Percentiles rank a stretch among this genome's conserved stretches.
Evolutionary conservation across 2,888 invertebrate genomes (phyloP).

Genomic region (Phyllotreta striolata): DNA sequence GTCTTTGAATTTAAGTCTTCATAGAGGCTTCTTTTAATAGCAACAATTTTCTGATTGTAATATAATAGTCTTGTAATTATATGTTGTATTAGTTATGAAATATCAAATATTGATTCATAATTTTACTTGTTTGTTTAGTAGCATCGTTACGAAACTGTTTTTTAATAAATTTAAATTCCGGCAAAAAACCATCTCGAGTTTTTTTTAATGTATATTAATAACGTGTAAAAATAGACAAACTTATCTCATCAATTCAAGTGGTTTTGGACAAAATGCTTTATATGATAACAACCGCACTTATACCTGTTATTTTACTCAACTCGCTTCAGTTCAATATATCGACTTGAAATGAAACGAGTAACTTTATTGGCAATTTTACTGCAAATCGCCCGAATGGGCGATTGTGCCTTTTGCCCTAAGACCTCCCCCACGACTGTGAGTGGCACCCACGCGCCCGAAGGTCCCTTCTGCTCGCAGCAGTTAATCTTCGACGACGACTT

Average conservation of each 20-base stretch:
- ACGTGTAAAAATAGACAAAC: no score
- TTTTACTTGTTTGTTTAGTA: no score
- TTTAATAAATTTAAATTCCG: no score
- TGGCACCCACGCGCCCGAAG: slow-evolving; percentile 33
- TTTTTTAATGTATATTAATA: no score
- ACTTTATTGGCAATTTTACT: not conserved
- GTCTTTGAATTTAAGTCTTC: no score
- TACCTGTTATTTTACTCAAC: not conserved
- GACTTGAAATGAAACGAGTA: not conserved
- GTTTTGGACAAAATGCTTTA: not conserved
- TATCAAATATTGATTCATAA: no score
- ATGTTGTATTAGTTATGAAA: no score
- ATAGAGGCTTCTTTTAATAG: no score
- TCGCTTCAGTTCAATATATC: not conserved
- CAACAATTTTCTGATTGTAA: no score
- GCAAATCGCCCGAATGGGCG: not conserved
- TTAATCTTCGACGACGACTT: slow-evolving; percentile 72
- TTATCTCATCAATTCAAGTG: slow-evolving; percentile 7
- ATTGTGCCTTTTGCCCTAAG: slow-evolving; percentile 11
- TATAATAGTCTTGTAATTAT: no score
- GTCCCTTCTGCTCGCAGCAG: slow-evolving; percentile 63
- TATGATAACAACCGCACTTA: not conserved
- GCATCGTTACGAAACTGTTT: no score
- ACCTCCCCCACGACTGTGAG: slow-evolving; percentile 38
- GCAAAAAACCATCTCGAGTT: no score